Conservation (phyloP, 2,888 invertebrate genomes). For the Ametastegia equiseti region DNA sequence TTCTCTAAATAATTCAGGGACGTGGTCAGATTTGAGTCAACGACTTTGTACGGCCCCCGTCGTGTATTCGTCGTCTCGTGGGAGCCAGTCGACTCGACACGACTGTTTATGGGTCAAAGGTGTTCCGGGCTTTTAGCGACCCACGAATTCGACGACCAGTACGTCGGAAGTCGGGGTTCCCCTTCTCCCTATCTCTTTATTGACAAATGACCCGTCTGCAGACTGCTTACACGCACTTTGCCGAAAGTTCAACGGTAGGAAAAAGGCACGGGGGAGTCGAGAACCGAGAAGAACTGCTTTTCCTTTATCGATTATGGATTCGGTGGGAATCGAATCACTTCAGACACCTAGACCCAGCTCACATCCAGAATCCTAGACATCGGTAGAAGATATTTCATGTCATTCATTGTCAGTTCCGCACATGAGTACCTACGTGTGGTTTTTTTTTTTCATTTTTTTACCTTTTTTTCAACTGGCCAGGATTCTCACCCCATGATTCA, state of each 20-base stretch:
- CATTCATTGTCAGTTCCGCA: too few species aligned
- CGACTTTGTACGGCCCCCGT: too few species aligned
- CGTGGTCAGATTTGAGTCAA: too few species aligned
- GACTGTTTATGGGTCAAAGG: constrained; percentile 48
- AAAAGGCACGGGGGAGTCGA: not conserved
- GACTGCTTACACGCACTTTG: constrained; percentile 41
- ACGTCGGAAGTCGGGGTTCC: not conserved
- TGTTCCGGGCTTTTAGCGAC: constrained; percentile 48
- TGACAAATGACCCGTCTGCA: constrained; percentile 41
- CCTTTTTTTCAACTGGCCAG: too few species aligned
- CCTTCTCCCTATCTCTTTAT: constrained; percentile 28
- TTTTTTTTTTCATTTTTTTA: too few species aligned
- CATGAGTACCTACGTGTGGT: too few species aligned
- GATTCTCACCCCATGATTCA: too few species aligned
- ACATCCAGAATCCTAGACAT: too few species aligned
- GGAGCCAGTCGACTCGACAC: constrained; percentile 40
- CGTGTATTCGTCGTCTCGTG: too few species aligned
- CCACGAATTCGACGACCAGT: not conserved
- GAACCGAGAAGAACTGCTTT: not conserved
- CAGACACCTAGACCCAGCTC: too few species aligned
- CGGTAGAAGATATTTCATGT: too few species aligned
- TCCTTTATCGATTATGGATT: not conserved
- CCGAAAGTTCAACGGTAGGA: constrained; percentile 7
- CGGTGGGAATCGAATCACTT: not conserved
- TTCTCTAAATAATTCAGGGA: too few species aligned